phyloP scores from a whole-genome alignment of 2,113 vertebrate genomes.

The Rhabdornis inornatus region DNA sequence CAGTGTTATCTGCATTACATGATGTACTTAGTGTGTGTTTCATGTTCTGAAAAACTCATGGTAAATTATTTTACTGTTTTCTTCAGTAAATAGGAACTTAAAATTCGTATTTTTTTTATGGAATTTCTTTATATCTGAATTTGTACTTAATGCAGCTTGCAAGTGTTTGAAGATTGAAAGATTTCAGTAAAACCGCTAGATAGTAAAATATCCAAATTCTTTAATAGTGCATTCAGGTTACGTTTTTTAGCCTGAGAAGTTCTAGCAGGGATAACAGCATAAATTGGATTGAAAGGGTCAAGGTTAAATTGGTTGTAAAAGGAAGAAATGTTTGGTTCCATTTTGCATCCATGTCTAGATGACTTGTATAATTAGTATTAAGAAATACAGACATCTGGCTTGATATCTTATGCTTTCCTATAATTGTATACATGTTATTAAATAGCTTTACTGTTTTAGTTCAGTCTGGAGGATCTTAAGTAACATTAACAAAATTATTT shows the following conservation, averaged over 20 bases:
- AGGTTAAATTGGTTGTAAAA: neutral
- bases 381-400: neutral
- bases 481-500: neutral
- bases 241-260: neutral
- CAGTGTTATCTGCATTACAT: neutral
- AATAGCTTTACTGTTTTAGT: neutral
- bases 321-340: neutral
- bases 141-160: neutral
- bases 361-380: neutral
- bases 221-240: neutral
- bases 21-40: neutral
- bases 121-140: neutral
- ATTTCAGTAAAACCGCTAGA: neutral
- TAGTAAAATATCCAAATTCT: neutral
- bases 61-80: neutral
- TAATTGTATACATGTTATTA: neutral
- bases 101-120: neutral
- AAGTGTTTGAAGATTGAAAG: neutral
- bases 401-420: neutral
- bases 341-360: neutral
- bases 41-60: neutral
- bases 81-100: neutral
- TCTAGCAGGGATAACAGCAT: neutral
- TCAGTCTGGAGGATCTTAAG: neutral
- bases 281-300: neutral